Evolutionary conservation across 2,797 vertebrate species (phyloP).

Genomic region (Ceryle rudis): DNA sequence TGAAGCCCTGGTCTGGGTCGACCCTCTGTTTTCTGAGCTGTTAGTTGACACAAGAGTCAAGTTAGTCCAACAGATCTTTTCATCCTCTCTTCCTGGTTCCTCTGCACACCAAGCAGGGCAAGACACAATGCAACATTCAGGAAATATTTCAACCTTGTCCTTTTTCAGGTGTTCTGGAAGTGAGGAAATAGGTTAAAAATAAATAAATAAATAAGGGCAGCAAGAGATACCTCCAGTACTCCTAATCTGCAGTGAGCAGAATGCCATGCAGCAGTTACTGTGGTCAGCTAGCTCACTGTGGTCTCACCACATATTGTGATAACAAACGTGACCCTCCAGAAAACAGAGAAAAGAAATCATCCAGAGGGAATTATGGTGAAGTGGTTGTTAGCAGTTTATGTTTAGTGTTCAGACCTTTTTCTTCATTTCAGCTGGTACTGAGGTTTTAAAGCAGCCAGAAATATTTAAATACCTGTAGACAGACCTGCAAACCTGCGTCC

Average conservation of each 20-base stretch:
- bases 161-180: background rate
- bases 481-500: background rate
- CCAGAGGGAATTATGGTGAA: background rate
- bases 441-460: background rate
- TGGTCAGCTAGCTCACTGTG: slow-evolving; percentile 32
- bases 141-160: background rate
- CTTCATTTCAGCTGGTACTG: background rate
- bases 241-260: background rate
- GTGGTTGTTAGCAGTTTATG: background rate
- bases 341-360: background rate
- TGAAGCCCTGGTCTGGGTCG: accelerated
- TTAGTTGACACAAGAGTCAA: background rate
- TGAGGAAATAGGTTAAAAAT: background rate
- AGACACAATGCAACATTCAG: background rate
- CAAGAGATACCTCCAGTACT: background rate
- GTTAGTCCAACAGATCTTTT: background rate
- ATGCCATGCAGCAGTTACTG: background rate
- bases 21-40: background rate
- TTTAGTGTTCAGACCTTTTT: background rate
- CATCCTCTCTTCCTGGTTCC: background rate
- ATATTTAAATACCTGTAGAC: background rate
- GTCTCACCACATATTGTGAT: background rate
- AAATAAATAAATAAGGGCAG: background rate
- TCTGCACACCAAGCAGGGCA: background rate
- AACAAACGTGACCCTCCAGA: background rate